Base-by-base conservation (phyloP, 2,888 invertebrate genomes). In the Zygaena filipendulae region DNA sequence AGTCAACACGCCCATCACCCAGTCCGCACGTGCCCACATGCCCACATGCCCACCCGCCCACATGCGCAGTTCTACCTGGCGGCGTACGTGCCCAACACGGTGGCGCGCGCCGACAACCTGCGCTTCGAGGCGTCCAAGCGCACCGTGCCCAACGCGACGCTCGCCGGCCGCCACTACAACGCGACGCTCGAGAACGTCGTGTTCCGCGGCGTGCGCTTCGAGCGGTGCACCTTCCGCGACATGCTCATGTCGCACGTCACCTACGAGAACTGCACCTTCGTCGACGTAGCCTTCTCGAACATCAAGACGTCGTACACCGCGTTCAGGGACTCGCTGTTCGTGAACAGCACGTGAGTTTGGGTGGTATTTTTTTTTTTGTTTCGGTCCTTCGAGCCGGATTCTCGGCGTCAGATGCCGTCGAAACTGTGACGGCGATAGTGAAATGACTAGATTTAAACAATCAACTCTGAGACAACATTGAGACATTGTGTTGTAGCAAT, bases 211-310 rank as follows among this genome's bases (percentile, higher is more conserved):
- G 81, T 82, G 2, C 69, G 71, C 8, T 90, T 90, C 58, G 55
- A 59, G 14, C 84, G 87, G 37, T 86, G 86, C 49, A 85, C 83
- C 11, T 90, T 90, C 56, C 77, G 80, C 11, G 85, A 87, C 43
- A 75, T 88, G 59, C 68, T 87, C 42, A 77, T 91, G 57, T 88
- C 85, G 35, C 90, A 90, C 47, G 87, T 90, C 11, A 71, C 84
- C 33, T 91, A 91, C 58, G 66, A 72, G 41, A 87, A 87, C 49
- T 90, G 90, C 52, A 79, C 85, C 4, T 87, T 91, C 50, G 67
- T 72, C n/a, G 83, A 85, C 22, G 84, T 85, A 3, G 84, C 86
- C 40, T 87, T 91, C 50, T 82, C 84, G 14, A 88, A 87, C 43
- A 84, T 91, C 22, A 88, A 87, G 57, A 86, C 87, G 8, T 88